phyloP scores from a whole-genome alignment of 2,888 invertebrate species.

The Andricus curvator region DNA sequence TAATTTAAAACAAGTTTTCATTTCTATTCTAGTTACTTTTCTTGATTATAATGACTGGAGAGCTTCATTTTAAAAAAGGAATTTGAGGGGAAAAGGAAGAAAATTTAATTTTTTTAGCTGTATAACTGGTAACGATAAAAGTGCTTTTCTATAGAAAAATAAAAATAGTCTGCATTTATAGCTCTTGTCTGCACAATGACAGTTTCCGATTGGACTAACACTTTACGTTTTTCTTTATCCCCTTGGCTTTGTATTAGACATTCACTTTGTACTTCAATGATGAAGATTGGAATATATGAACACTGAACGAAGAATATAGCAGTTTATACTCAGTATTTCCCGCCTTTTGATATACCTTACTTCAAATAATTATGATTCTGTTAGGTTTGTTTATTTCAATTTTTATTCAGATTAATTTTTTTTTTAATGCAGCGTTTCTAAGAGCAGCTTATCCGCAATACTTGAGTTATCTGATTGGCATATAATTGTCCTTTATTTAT shows the following conservation, averaged over 20 bases:
- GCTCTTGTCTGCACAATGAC: conserved; percentile 3
- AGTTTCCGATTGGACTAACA: conserved; percentile 13
- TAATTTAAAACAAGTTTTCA: no score
- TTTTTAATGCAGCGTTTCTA: no score
- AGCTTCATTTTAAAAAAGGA: not conserved
- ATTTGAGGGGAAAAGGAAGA: not conserved
- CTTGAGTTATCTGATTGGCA: no score
- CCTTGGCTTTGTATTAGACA: not conserved
- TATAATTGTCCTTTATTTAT: no score
- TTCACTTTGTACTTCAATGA: conserved; percentile 8
- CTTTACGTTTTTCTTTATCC: not conserved
- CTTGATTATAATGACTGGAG: not conserved
- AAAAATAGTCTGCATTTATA: conserved; percentile 2
- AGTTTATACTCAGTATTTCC: not conserved
- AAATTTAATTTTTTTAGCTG: not conserved
- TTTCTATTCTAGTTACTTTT: not conserved
- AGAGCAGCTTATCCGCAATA: no score
- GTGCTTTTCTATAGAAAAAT: not conserved
- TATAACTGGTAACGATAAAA: not conserved
- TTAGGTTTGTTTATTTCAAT: not conserved
- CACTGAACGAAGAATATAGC: not conserved
- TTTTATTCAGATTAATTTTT: no score
- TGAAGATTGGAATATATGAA: not conserved
- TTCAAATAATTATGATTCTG: not conserved
- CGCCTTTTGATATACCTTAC: not conserved